Percentiles rank a stretch among this genome's conserved stretches.
These are phyloP conservation scores for Channa striata DNA, from an alignment of 2,797 vertebrate species.

Conservation along the genomic window DNA sequence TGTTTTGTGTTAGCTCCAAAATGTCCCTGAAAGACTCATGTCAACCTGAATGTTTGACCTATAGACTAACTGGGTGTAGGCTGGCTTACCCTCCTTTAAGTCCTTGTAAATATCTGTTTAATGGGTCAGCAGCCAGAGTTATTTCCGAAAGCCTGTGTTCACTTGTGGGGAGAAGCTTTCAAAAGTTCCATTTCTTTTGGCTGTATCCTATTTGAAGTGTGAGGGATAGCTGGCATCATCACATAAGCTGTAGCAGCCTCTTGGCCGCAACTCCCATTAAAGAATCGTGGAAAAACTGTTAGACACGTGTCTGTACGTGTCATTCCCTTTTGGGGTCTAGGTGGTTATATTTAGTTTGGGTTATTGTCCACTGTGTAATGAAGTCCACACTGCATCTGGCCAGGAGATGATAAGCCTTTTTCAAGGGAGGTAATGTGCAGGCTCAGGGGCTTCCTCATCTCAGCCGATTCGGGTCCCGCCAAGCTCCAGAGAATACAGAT, in stretches of 20 bases:
- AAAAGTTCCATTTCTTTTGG: conserved; percentile 43
- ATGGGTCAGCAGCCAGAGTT: conserved; percentile 6
- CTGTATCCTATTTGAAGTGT: conserved; percentile 46
- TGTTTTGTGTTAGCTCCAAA: background rate
- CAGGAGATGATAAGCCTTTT: conserved; percentile 63
- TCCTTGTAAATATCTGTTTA: conserved; percentile 9
- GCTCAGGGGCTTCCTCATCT: conserved; percentile 64
- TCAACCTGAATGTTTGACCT: background rate
- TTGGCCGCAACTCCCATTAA: conserved; percentile 20
- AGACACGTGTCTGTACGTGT: conserved; percentile 48
- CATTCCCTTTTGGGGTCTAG: conserved; percentile 48
- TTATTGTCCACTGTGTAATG: conserved; percentile 67
- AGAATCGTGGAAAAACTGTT: conserved; percentile 16
- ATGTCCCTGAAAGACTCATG: background rate
- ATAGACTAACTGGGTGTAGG: background rate
- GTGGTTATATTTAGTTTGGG: conserved; percentile 65
- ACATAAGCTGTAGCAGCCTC: conserved; percentile 24
- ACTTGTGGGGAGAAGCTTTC: conserved; percentile 20
- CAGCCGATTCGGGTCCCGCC: conserved; percentile 36
- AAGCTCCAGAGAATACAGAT: conserved; percentile 63
- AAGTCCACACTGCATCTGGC: conserved; percentile 54
- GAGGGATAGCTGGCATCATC: conserved; percentile 46
- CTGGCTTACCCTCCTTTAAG: conserved; percentile 14
- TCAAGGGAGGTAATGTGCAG: conserved; percentile 54
- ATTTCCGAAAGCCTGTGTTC: conserved; percentile 23